These are phyloP conservation scores for Tribolium freemani DNA, from an alignment of 2,888 invertebrate genomes.

Conservation along the genomic window DNA sequence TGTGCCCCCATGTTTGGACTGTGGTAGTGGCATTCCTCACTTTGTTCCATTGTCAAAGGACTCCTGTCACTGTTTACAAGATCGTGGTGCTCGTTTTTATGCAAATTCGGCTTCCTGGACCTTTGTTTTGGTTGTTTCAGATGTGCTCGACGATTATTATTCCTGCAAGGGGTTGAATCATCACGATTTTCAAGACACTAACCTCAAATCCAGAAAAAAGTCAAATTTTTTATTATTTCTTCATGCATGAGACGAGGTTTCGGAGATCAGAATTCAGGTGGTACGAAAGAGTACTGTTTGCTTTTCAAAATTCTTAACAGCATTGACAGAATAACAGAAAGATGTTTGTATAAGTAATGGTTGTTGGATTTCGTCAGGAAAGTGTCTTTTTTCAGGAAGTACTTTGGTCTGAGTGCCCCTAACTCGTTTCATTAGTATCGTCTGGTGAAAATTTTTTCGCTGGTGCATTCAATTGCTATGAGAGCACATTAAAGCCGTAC, in stretches of 20 bases:
- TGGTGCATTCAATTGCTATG: neutral
- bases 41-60: constrained; percentile 34
- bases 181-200: too few species aligned
- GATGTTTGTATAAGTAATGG: too few species aligned
- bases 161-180: neutral
- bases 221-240: too few species aligned
- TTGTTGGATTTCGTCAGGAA: too few species aligned
- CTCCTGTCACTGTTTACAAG: constrained; percentile 22
- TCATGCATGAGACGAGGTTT: too few species aligned
- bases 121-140: constrained; percentile 12
- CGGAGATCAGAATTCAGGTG: too few species aligned
- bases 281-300: too few species aligned
- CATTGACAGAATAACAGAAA: too few species aligned
- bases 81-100: constrained; percentile 40
- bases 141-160: neutral
- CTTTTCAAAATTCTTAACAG: too few species aligned
- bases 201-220: too few species aligned
- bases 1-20: constrained; percentile 31
- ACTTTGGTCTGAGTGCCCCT: too few species aligned
- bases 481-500: neutral
- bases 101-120: constrained; percentile 36
- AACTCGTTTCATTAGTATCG: neutral
- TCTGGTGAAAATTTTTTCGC: neutral
- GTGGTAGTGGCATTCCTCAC: constrained; percentile 30
- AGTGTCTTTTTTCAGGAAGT: too few species aligned